phyloP scores from a whole-genome alignment of 1,140 invertebrate species.

The Hycleus cichorii region DNA sequence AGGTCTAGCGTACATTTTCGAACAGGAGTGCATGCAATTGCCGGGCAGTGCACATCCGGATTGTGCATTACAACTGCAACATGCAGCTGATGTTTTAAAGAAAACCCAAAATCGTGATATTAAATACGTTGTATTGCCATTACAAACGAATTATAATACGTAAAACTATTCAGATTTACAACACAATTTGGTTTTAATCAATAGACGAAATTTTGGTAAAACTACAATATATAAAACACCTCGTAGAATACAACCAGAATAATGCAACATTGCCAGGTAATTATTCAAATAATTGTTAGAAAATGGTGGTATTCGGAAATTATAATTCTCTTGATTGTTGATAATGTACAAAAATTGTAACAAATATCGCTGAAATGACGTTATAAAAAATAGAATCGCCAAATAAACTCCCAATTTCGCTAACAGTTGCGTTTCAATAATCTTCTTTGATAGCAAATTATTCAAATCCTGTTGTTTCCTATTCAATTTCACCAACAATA shows the following conservation, averaged over 20 bases:
- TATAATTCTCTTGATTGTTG: slow-evolving; percentile 13
- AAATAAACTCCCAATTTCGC: slow-evolving; percentile 30
- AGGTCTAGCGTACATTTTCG: slow-evolving; percentile 71
- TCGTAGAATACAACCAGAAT: slow-evolving; percentile 24
- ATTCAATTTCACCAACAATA: slow-evolving; percentile 29
- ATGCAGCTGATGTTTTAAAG: slow-evolving; percentile 69
- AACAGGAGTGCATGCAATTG: slow-evolving; percentile 81
- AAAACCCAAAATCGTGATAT: slow-evolving; percentile 55
- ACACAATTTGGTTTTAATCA: slow-evolving; percentile 20
- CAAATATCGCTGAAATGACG: slow-evolving; percentile 32
- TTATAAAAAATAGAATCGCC: slow-evolving; percentile 25
- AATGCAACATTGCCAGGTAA: slow-evolving; percentile 31
- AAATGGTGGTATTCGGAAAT: slow-evolving; percentile 29
- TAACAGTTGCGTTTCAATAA: slow-evolving; percentile 25
- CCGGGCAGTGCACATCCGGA: slow-evolving; percentile 73
- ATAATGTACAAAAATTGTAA: slow-evolving; percentile 27
- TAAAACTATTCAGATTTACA: slow-evolving; percentile 18
- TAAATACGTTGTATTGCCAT: slow-evolving; percentile 55
- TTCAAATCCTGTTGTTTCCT: slow-evolving; percentile 24
- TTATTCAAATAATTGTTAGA: slow-evolving; percentile 26
- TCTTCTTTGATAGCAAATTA: slow-evolving; percentile 29
- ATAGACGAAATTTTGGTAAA: slow-evolving; percentile 28
- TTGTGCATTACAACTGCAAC: slow-evolving; percentile 81
- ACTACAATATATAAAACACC: slow-evolving; percentile 26
- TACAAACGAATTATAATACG: slow-evolving; percentile 49